Base-by-base conservation (phyloP, 2,797 vertebrate genomes). In the Peromyscus eremicus region DNA sequence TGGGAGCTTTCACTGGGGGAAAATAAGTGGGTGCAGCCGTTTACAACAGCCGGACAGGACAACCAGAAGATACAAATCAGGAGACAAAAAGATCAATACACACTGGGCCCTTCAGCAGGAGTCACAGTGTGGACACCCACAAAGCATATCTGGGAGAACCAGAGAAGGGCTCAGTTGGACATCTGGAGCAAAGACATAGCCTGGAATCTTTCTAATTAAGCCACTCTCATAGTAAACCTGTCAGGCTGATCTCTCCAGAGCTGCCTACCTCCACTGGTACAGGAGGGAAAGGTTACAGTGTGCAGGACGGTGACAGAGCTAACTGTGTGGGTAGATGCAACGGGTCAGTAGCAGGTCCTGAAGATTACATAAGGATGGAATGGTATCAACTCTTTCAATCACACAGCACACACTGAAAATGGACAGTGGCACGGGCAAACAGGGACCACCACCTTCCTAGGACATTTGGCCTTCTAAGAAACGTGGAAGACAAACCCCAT, bases 361-460 rank as follows among this genome's bases (percentile, higher is more conserved):
- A 49, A 66, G 27, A 70, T 52, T 32, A 71, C 77, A 64, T 60
- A 73, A 55, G 34, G 43, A 71, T 37, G 62, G 81, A 55, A 49
- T 1, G 2, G 17, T 34, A n/a, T 2, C 68, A 37, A 52, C 55
- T 62, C 40, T 85, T 52, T 29, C 21, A 46, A 29, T 6, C 43
- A 40, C 3, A 2, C 0, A 2, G 34, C 23, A 62, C 55, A 19
- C 1, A 32, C 0, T 17, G 0, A 19, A 46, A 16, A 91, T 3
- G 2, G 34, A 57, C 46, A 66, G 1, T 5, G 23, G 52, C 23
- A 19, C 60, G 27, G 8, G 11, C 25, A 23, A 87, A 55, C 11
- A 62, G 43, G 0, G 0, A 29, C 77, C 46, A 7, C 8, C 7
- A 0, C 23, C 49, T 81, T 71, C 40, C 23, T 1, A 0, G 23